Evolutionary conservation across 2,797 vertebrate genomes (phyloP).

Genomic region (Poeciliopsis turneri): DNA sequence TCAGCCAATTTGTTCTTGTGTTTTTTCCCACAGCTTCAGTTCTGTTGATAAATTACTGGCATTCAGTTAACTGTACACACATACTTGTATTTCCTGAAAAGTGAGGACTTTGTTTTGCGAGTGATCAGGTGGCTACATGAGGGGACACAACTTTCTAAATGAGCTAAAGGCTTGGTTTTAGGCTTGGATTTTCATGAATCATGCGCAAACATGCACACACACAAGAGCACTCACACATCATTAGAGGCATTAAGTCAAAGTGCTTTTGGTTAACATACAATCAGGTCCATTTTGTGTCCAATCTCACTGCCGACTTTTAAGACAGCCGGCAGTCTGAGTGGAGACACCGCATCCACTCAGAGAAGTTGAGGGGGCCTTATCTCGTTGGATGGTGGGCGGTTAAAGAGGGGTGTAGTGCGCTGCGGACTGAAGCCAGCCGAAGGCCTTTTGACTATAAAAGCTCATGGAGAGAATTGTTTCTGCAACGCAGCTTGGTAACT

Average conservation of each 20-base stretch:
- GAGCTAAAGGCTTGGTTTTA: too few species aligned
- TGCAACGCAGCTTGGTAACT: slow-evolving; percentile 20
- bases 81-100: too few species aligned
- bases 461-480: slow-evolving; percentile 7
- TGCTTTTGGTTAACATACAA: neutral
- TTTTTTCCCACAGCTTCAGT: neutral
- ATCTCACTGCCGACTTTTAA: neutral
- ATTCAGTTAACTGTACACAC: neutral
- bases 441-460: neutral
- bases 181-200: neutral
- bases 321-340: neutral
- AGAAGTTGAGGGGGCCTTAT: neutral
- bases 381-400: neutral
- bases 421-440: neutral
- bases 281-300: neutral
- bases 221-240: neutral
- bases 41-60: neutral
- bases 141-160: too few species aligned
- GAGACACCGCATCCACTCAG: neutral
- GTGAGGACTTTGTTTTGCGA: too few species aligned
- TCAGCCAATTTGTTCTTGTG: neutral
- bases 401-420: neutral
- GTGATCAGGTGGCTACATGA: too few species aligned
- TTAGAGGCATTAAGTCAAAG: slow-evolving; percentile 1
- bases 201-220: neutral